These are phyloP conservation scores for Crotalus horridus DNA, from an alignment of 2,113 vertebrate species.

Conservation along the genomic window DNA sequence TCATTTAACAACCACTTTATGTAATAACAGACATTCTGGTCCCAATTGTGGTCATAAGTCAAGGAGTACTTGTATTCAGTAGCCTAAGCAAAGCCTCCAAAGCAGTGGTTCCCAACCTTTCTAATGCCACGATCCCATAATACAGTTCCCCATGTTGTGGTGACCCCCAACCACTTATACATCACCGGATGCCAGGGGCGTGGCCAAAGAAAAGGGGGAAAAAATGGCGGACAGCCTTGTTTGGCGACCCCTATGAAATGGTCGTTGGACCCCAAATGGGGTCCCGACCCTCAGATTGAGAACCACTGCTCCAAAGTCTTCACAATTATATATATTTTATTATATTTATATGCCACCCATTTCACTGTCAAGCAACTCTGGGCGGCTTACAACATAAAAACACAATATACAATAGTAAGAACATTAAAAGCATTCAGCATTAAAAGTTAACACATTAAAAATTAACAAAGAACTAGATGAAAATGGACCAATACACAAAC, in stretches of 20 bases:
- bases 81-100: background rate
- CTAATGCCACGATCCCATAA: too few species aligned
- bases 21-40: background rate
- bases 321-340: background rate
- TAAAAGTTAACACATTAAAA: background rate
- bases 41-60: background rate
- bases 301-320: background rate
- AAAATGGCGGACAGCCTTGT: too few species aligned
- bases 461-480: background rate
- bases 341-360: background rate
- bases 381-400: background rate
- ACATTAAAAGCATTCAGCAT: background rate
- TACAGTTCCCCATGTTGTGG: too few species aligned
- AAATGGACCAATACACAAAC: background rate
- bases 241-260: too few species aligned
- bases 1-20: background rate
- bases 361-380: background rate
- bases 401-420: background rate
- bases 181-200: too few species aligned
- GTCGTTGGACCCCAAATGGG: too few species aligned
- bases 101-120: too few species aligned
- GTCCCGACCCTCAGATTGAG: too few species aligned
- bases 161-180: too few species aligned
- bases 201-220: too few species aligned
- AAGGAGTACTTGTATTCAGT: background rate